phyloP scores from a whole-genome alignment of 2,797 vertebrate genomes.

The Xiphophorus birchmanni region DNA sequence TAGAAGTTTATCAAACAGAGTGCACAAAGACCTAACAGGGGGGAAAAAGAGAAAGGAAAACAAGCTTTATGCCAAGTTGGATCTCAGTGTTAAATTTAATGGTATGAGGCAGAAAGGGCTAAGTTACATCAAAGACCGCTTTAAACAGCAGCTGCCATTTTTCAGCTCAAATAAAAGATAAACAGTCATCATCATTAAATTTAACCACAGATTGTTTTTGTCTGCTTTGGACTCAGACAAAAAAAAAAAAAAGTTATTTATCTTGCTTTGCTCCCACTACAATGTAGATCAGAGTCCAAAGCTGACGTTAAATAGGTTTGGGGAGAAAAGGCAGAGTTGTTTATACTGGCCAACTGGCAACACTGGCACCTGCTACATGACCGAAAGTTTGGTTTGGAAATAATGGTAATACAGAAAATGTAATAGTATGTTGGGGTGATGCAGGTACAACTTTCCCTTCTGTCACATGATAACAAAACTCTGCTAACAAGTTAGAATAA shows the following conservation, averaged over 20 bases:
- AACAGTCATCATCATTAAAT: conserved; percentile 68
- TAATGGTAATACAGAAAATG: conserved; percentile 4
- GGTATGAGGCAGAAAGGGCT: conserved; percentile 55
- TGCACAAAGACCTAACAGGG: conserved; percentile 34
- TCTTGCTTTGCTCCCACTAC: conserved; percentile 55
- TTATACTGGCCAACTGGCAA: conserved; percentile 64
- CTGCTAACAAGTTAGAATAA: background rate
- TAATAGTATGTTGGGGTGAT: conserved; percentile 4
- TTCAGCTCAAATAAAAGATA: conserved; percentile 61
- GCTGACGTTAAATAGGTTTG: conserved; percentile 63
- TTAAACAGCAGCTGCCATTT: conserved; percentile 50
- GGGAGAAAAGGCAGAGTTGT: conserved; percentile 31
- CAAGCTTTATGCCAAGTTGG: conserved; percentile 43
- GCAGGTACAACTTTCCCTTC: conserved; percentile 9
- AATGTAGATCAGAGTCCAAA: conserved; percentile 68
- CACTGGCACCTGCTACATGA: conserved; percentile 41
- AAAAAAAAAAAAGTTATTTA: conserved; percentile 40
- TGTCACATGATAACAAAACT: conserved; percentile 42
- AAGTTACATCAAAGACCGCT: conserved; percentile 62
- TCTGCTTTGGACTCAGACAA: conserved; percentile 53
- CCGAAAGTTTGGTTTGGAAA: conserved; percentile 40
- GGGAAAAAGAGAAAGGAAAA: conserved; percentile 21
- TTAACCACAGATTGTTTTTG: conserved; percentile 53
- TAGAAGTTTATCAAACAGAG: conserved; percentile 59
- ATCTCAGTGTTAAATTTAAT: conserved; percentile 62